Conservation (phyloP, 2,113 vertebrate genomes). For the Rostratula benghalensis region DNA sequence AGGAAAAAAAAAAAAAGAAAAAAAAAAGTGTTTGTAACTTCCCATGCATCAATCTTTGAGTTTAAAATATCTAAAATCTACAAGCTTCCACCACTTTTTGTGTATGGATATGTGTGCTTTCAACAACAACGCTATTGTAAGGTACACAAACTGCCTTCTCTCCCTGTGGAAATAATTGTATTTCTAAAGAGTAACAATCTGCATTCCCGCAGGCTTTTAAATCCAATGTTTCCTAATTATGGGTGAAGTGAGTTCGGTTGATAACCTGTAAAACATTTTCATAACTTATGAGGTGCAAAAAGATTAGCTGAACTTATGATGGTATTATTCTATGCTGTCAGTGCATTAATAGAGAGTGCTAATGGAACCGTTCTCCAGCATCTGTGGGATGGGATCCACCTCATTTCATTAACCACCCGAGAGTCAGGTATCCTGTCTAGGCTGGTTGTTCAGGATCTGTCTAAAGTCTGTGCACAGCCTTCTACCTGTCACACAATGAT, state of each 20-base stretch:
- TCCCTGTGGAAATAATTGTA: not conserved
- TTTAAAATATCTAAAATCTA: not conserved
- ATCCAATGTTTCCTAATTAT: not conserved
- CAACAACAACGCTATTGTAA: not conserved
- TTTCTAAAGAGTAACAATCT: not conserved
- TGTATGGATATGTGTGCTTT: not conserved
- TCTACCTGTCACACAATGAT: not conserved
- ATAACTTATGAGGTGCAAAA: not conserved
- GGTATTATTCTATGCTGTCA: not conserved
- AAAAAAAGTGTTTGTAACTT: not conserved
- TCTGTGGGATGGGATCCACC: not conserved
- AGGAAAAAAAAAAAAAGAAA: not conserved
- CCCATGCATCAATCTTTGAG: not conserved
- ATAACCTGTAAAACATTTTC: slow-evolving; percentile 8
- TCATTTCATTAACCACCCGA: not conserved
- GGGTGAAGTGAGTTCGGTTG: not conserved
- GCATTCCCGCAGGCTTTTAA: not conserved
- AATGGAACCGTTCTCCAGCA: not conserved
- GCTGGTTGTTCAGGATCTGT: not conserved
- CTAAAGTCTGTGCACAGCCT: not conserved
- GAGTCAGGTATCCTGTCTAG: not conserved
- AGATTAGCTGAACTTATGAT: not conserved
- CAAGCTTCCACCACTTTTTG: not conserved
- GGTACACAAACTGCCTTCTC: not conserved
- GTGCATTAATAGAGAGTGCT: not conserved